Conservation (phyloP, 2,888 invertebrate genomes). For the Pelosia muscerda region DNA sequence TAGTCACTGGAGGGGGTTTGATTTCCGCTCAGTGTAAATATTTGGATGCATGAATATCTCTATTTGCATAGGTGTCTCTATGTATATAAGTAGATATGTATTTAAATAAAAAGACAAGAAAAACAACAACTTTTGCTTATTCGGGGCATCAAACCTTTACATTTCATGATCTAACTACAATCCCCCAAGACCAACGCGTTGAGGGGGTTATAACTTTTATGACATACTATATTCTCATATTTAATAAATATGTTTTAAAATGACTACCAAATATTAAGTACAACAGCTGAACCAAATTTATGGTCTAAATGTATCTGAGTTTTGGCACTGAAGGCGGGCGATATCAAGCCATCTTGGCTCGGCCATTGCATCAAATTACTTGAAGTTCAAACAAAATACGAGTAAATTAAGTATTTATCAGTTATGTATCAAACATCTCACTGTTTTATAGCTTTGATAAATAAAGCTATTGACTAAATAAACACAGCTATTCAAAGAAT, state of each 20-base stretch:
- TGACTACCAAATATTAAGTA: not conserved
- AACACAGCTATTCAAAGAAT: too few relatives aligned
- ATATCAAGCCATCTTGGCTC: not conserved
- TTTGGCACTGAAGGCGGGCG: slow-evolving; percentile 5
- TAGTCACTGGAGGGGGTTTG: too few relatives aligned
- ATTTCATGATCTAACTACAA: too few relatives aligned
- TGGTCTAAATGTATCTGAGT: slow-evolving; percentile 1
- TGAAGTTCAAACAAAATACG: not conserved
- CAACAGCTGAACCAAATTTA: slow-evolving; percentile 7
- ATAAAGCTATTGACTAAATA: too few relatives aligned
- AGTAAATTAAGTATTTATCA: not conserved
- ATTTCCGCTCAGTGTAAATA: too few relatives aligned
- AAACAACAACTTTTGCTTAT: not conserved
- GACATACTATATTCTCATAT: not conserved
- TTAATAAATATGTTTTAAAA: not conserved
- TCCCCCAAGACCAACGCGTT: not conserved
- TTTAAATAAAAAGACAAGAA: too few relatives aligned
- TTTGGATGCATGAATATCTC: too few relatives aligned
- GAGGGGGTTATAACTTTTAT: not conserved
- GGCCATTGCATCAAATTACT: not conserved
- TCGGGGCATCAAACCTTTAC: not conserved
- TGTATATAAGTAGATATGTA: too few relatives aligned
- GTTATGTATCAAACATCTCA: not conserved
- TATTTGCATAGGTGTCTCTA: too few relatives aligned
- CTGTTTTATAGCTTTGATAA: too few relatives aligned